These are phyloP conservation scores for Eupristina koningsbergeri DNA, from an alignment of 1,140 invertebrate genomes.

Conservation along the genomic window DNA sequence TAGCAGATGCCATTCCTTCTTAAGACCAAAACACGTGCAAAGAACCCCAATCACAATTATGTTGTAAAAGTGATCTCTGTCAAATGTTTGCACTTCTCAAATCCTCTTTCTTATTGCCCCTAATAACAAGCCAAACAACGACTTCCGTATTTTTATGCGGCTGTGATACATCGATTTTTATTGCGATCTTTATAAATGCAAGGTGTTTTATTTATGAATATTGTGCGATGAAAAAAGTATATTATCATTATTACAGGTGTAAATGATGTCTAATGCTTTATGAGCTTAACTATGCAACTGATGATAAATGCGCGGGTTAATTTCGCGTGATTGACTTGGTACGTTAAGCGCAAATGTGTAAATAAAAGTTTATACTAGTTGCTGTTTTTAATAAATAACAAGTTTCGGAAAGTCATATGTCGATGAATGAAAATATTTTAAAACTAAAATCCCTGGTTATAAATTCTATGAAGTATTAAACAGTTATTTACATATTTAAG, in stretches of 20 bases:
- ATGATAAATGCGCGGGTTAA: not conserved
- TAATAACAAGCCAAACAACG: not conserved
- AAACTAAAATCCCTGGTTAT: not conserved
- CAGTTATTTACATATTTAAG: not conserved
- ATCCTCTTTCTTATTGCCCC: not conserved
- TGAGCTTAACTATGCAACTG: not conserved
- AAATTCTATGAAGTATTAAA: not conserved
- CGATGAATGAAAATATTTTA: not conserved
- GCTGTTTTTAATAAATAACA: not conserved
- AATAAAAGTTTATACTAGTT: not conserved
- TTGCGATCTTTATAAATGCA: not conserved
- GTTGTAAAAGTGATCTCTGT: not conserved
- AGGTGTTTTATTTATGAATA: not conserved
- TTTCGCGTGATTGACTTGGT: not conserved
- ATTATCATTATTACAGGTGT: not conserved
- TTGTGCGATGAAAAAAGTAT: too few relatives aligned
- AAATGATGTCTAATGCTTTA: not conserved
- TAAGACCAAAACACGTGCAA: not conserved
- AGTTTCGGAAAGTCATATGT: not conserved
- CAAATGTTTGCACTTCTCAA: not conserved
- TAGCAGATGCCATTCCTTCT: not conserved
- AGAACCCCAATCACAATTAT: not conserved
- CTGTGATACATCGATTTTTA: not conserved
- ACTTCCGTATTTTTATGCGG: not conserved
- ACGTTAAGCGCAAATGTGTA: not conserved